Percentiles rank a stretch among this genome's conserved stretches.
phyloP scores from a whole-genome alignment of 2,888 invertebrate species.

The Cinara cedri region DNA sequence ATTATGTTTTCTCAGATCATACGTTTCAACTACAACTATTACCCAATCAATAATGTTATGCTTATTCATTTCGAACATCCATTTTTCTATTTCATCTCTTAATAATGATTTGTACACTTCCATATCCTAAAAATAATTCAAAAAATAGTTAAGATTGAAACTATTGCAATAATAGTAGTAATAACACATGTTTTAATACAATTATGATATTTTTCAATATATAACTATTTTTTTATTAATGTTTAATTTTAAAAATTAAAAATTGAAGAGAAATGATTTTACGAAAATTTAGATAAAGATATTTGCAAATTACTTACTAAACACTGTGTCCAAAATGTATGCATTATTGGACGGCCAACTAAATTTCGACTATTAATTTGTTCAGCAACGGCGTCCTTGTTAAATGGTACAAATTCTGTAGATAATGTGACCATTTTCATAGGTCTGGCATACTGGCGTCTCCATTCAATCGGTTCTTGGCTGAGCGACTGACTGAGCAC shows the following conservation, averaged over 20 bases:
- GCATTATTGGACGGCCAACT: slow-evolving; percentile 86
- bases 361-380: slow-evolving; percentile 75
- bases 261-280: neutral
- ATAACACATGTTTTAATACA: too few relatives aligned
- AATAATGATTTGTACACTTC: slow-evolving; percentile 86
- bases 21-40: slow-evolving; percentile 89
- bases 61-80: slow-evolving; percentile 80
- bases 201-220: too few relatives aligned
- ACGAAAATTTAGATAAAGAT: neutral
- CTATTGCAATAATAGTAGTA: too few relatives aligned
- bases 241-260: too few relatives aligned
- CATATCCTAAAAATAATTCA: slow-evolving; percentile 74
- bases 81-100: slow-evolving; percentile 87
- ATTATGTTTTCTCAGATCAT: slow-evolving; percentile 88
- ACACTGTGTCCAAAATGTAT: slow-evolving; percentile 95
- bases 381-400: slow-evolving; percentile 75
- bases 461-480: slow-evolving; percentile 89
- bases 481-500: slow-evolving; percentile 81
- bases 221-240: too few relatives aligned
- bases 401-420: slow-evolving; percentile 81
- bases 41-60: slow-evolving; percentile 88
- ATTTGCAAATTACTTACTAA: slow-evolving; percentile 69
- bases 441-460: slow-evolving; percentile 84
- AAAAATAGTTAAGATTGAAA: neutral
- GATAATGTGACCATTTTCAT: slow-evolving; percentile 83